Evolutionary conservation across 1,140 invertebrate genomes (phyloP).

Genomic region (Leptoteleia sp.): DNA sequence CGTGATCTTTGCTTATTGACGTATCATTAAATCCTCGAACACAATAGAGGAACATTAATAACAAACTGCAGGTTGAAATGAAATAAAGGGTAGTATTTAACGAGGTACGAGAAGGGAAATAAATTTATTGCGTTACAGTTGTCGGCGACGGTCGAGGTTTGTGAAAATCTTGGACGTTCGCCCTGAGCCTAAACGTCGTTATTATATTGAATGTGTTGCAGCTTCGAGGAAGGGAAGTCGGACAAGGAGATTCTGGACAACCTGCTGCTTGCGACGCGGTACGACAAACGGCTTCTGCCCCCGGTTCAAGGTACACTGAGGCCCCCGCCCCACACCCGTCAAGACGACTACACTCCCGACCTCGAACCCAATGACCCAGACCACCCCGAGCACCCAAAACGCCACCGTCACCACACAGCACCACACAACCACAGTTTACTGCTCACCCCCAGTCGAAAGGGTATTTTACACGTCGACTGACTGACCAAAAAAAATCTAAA

Average conservation of each 20-base stretch:
- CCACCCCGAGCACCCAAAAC: conserved; percentile 77
- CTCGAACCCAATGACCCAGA: conserved; percentile 76
- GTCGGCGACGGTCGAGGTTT: conserved; percentile 14
- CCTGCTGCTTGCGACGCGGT: conserved; percentile 88
- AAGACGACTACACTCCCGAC: conserved; percentile 78
- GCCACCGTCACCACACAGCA: conserved; percentile 79
- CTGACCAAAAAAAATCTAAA: conserved; percentile 29
- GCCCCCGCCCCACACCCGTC: conserved; percentile 78
- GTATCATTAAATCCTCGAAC: too few species aligned
- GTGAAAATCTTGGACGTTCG: conserved; percentile 19
- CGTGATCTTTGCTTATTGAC: too few species aligned
- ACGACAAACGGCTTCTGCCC: conserved; percentile 92
- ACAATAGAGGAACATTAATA: too few species aligned
- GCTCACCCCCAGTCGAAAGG: conserved; percentile 78
- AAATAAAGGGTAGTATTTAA: conserved; percentile 9
- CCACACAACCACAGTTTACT: conserved; percentile 80
- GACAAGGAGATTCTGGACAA: conserved; percentile 94
- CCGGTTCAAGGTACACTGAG: conserved; percentile 89
- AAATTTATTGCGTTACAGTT: conserved; percentile 17
- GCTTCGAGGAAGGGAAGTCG: conserved; percentile 92
- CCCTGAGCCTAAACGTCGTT: conserved; percentile 32
- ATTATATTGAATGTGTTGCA: conserved; percentile 80
- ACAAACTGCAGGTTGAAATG: too few species aligned
- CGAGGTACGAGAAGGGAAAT: conserved; percentile 15
- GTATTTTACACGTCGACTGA: conserved; percentile 71